Conservation (phyloP, 2,797 vertebrate genomes). For the Mastacembelus armatus region DNA sequence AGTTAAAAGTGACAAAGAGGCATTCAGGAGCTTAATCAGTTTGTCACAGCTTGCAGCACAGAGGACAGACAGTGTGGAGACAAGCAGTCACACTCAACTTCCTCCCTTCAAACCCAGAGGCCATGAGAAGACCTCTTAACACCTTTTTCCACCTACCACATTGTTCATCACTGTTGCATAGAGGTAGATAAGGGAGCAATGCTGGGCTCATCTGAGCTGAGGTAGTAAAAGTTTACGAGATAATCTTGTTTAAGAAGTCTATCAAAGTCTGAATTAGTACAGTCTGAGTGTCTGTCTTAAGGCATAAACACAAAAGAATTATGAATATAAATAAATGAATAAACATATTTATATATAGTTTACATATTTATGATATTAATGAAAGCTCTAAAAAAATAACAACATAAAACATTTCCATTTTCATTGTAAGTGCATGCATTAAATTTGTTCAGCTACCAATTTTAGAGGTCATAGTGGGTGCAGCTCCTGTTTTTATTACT, state of each 20-base stretch:
- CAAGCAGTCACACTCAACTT: constrained; percentile 61
- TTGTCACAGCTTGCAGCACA: constrained; percentile 41
- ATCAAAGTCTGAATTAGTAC: too few species aligned
- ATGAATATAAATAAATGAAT: too few species aligned
- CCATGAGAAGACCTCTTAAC: constrained; percentile 49
- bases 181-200: constrained; percentile 44
- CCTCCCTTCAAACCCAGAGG: constrained; percentile 35
- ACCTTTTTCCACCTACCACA: constrained; percentile 49
- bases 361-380: too few species aligned
- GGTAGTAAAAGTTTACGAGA: constrained; percentile 65
- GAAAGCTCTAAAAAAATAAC: too few species aligned
- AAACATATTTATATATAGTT: too few species aligned
- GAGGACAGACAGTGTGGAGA: constrained; percentile 47
- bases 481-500: too few species aligned
- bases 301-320: neutral
- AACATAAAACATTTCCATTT: too few species aligned
- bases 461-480: too few species aligned
- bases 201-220: constrained; percentile 45
- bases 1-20: constrained; percentile 55
- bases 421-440: too few species aligned
- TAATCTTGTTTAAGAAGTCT: constrained; percentile 31
- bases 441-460: too few species aligned
- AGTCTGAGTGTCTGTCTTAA: neutral
- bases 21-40: constrained; percentile 67
- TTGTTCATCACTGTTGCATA: constrained; percentile 44